A percentile compares a stretch with the other conserved stretches of the same genome.
Conservation (phyloP, 2,888 invertebrate genomes). For the Ormyrus pomaceus region DNA sequence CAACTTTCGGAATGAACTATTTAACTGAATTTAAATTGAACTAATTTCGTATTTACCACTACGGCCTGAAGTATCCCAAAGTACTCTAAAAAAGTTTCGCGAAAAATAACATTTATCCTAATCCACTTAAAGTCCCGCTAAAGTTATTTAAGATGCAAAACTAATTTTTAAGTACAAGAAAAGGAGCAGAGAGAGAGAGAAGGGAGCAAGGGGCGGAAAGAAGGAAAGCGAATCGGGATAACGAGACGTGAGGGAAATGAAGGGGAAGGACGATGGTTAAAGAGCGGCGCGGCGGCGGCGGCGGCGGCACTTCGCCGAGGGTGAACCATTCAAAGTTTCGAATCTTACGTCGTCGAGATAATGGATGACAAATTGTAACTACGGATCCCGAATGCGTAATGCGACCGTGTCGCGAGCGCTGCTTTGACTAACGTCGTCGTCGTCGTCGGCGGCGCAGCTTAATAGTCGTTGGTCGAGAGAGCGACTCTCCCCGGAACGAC, state of each 20-base stretch:
- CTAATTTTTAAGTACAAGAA: constrained; percentile 9
- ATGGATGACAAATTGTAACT: constrained; percentile 71
- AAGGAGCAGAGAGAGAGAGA: background rate
- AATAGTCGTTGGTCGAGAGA: background rate
- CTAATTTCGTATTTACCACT: no score
- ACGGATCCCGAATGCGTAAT: constrained; percentile 70
- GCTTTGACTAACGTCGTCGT: constrained; percentile 21
- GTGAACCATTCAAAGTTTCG: constrained; percentile 69
- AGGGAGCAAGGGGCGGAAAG: background rate
- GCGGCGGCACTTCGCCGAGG: constrained; percentile 53
- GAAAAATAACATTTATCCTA: no score
- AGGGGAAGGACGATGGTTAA: constrained; percentile 9
- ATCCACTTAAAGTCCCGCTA: background rate
- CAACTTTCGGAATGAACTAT: no score
- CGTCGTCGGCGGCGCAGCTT: background rate
- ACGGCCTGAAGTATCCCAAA: no score
- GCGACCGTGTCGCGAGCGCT: constrained; percentile 35
- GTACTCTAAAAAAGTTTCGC: no score
- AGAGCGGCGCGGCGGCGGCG: constrained; percentile 32
- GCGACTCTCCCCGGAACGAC: background rate
- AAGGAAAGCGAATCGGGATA: constrained; percentile 39
- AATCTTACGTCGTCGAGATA: constrained; percentile 69
- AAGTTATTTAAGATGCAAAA: background rate
- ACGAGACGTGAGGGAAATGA: constrained; percentile 57
- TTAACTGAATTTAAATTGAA: no score